Evolutionary conservation across 2,888 invertebrate genomes (phyloP).

Genomic region (Phorcus lineatus): DNA sequence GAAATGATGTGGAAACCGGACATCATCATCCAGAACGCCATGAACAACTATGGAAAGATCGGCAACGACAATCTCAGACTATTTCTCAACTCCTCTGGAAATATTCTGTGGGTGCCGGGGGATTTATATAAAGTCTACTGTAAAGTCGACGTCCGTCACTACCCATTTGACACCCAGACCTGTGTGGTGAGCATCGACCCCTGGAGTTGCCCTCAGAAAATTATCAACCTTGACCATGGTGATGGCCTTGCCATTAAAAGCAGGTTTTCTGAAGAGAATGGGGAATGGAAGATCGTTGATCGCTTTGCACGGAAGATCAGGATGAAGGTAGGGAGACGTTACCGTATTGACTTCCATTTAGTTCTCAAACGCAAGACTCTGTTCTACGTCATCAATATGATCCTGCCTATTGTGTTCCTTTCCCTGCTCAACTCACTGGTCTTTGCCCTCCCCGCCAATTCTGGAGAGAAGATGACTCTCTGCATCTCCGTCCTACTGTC

Average conservation of each 20-base stretch:
- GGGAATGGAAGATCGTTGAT: not conserved
- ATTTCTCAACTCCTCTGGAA: not conserved
- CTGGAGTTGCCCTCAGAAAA: not conserved
- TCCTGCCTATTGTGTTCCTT: not conserved
- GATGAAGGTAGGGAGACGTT: not conserved
- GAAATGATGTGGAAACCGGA: not conserved
- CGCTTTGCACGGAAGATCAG: not conserved
- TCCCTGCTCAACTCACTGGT: not conserved
- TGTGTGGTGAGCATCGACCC: not conserved
- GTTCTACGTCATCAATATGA: conserved; percentile 20
- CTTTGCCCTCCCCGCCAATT: conserved; percentile 3
- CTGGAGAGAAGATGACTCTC: conserved; percentile 9
- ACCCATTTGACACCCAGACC: not conserved
- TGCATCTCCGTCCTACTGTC: not conserved
- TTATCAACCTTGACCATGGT: not conserved
- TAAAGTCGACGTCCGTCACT: not conserved
- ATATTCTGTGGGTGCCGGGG: not conserved
- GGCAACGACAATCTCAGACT: not conserved
- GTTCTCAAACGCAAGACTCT: not conserved
- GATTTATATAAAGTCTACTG: conserved; percentile 4
- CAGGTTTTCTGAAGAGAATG: not conserved
- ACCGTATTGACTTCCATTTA: not conserved
- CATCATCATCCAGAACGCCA: not conserved
- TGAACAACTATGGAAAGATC: not conserved
- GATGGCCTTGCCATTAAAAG: not conserved